Evolutionary conservation across 1,140 invertebrate species (phyloP), one percentile per base, ranked within the genome.

Genomic region (Bicyclus anynana): DNA sequence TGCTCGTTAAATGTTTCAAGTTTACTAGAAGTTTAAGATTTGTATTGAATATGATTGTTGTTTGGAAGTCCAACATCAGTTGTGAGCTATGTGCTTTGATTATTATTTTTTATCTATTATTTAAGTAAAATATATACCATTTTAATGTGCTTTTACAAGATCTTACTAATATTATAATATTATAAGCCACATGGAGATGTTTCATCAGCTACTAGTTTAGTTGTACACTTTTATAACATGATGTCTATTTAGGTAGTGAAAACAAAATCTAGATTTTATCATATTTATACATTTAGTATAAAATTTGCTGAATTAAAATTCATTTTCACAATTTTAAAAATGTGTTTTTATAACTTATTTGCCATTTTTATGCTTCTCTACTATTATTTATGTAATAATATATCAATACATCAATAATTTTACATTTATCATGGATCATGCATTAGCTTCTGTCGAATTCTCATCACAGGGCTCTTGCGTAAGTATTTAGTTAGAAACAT

Each of bases 271-370:
- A 84, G 83, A 82, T 80, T 86, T 85, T 88, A 88, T 86, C 78
- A 85, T 88, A 88, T 88, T 88, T 88, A 88, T 88, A 88, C 83
- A 86, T 86, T 86, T 88, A 88, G 85, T 86, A 88, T 88, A 88
- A 87, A 86, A 88, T 83, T 85, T 86, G 83, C 83, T 86, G 82
- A 85, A 88, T 86, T 86, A 88, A 88, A 88, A 77, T 86, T 88
- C 85, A 88, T 88, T 88, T 86, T 88, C 83, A 88, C 83, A 83
- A 86, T 87, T 87, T 87, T 85, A 78, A 67, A 42, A 70, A 61
- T 69, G 71, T 77, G 68, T 78, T 83, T 82, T 75, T 58, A 69
- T 79, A 74, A 44, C 37, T 38, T 38, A 38, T 38, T 38, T 38
- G 16, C 37, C 14, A 38, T 17, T 10, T 44, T 44, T 20, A 20